Base-by-base conservation (phyloP, 2,113 vertebrate genomes). In the Tringa solitaria region DNA sequence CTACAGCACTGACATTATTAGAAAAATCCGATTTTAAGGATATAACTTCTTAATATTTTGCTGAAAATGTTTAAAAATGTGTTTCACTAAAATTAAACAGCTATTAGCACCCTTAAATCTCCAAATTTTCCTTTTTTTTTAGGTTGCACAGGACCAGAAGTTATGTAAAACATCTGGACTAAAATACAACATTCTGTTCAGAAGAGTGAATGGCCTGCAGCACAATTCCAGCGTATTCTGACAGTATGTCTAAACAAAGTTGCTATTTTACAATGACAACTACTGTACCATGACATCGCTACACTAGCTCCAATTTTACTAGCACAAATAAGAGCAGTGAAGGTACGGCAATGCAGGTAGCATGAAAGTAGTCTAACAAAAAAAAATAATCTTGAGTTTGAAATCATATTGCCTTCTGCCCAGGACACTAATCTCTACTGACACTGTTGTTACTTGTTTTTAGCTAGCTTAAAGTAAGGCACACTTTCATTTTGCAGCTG, bases 161-260 rank as follows among this genome's bases (percentile, higher is more conserved):
- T 96, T 97, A 90, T 9, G 13, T 88, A 91, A 92, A 93, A 84
- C 88, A 96, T 90, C 85, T 92, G 88, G 88, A 88, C 86, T 89
- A 50, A 92, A 95, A 89, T 15, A 72, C 19, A 67, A 56, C 93
- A 78, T 96, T 94, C 88, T 81, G 72, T 93, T 95, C 88, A 92
- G 83, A 74, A 84, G 85, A 32, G 64, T 43, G 73, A 83, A 90
- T 45, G 76, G 90, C 95, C 95, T 81, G 79, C 84, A 96, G 96
- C 93, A 74, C 82, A 94, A 60, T 53, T 87, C 84, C 84, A 90
- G 65, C 27, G 35, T 48, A 72, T 69, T 87, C 69, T 79, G 86
- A 92, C 37, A 83, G 89, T 92, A 77, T 19, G 79, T 84, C 91
- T 81, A 81, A 95, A 95, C 50, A 92, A 90, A 92, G 83, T 77